Evolutionary conservation across 2,113 vertebrate species (phyloP), one percentile per base, ranked within the genome.

Genomic region (Gymnocephalus cernua): DNA sequence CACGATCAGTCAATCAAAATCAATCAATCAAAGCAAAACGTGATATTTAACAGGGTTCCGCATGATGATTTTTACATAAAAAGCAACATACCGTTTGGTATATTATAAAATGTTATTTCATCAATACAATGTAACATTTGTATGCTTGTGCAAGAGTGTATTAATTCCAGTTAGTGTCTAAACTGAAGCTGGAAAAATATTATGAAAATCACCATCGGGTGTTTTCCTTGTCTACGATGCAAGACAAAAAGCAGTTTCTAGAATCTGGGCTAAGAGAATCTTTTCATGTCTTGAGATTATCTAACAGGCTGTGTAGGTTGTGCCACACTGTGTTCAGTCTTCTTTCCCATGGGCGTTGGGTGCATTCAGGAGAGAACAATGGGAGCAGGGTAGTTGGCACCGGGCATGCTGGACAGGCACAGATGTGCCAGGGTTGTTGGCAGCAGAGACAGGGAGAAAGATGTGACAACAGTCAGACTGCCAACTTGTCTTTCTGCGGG

Each of bases 311-410:
- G 83, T 82, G 86, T 75, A 83, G 87, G 86, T 88, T 84, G 75
- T 72, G 76, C 74, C 82, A 86, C 81, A 62, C 47, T 80, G 75
- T 71, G 70, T 75, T 91, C 81, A 83, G 87, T 63, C 83, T 63
- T 58, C 76, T 77, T 58, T 86, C 88, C 87, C 88, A 89, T 89
- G 85, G 80, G 87, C 58, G 44, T 63, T 87, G 69, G 84, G 82
- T 86, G 85, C 89, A 91, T 91, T 92, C 88, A 90, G 82, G 70
- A 64, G 80, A 86, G 74, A 91, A 92, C 86, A 92, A 92, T 89
- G 54, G 67, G 8, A 66, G 27, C 56, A 59, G 88, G 79, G 78
- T 65, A 65, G 76, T 57, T 90, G 89, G 89, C 88, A 87, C 75
- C 10, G 63, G 76, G 25, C 69, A 86, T 4, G 41, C 86, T 71